phyloP scores from a whole-genome alignment of 2,113 vertebrate species.

The Myrmophylax atrothorax region DNA sequence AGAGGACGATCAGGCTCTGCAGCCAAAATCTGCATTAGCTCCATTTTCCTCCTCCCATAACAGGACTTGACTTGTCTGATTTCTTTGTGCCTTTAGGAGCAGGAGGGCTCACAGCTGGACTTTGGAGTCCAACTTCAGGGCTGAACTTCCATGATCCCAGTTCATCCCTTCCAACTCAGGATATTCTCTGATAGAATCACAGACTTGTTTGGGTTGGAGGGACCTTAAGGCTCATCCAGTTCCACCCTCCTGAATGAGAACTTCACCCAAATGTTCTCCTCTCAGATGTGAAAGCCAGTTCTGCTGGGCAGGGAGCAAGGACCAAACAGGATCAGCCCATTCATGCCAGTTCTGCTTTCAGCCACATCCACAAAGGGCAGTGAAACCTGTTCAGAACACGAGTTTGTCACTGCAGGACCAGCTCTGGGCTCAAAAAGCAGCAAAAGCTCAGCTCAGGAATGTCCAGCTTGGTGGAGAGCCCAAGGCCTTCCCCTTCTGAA shows the following conservation, averaged over 20 bases:
- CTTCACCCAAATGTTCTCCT: background rate
- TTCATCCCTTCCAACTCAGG: background rate
- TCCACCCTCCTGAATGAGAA: no score
- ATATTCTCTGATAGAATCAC: background rate
- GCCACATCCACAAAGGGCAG: background rate
- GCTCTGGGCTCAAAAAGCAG: background rate
- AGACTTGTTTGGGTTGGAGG: background rate
- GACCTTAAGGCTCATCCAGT: background rate
- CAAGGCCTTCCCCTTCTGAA: background rate
- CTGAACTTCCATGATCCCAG: background rate
- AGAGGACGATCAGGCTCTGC: background rate
- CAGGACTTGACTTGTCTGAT: no score
- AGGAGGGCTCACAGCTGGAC: background rate
- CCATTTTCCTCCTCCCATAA: background rate
- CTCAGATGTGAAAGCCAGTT: no score
- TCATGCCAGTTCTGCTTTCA: background rate
- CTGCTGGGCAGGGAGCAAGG: background rate
- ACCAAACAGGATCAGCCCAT: fast-evolving
- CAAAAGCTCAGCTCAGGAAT: background rate
- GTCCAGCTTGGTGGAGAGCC: background rate
- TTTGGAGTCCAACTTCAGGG: background rate
- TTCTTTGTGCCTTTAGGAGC: background rate
- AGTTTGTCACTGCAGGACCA: background rate
- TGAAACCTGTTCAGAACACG: fast-evolving
- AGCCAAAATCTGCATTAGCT: background rate